Conservation (phyloP, 2,888 invertebrate genomes). For the Petrolisthes manimaculis region DNA sequence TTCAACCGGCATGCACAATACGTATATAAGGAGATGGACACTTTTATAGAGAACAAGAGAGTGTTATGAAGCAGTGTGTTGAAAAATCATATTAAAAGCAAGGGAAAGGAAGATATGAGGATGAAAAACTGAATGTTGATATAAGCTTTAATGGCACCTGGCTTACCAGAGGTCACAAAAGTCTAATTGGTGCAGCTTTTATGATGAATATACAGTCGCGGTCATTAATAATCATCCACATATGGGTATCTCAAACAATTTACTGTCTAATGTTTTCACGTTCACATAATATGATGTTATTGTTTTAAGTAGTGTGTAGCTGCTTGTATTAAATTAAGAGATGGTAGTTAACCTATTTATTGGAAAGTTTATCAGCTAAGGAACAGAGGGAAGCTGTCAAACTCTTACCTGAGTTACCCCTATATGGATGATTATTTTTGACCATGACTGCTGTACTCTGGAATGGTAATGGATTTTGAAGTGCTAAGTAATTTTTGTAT, state of each 20-base stretch:
- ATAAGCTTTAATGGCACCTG: slow-evolving; percentile 12
- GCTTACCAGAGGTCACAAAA: slow-evolving; percentile 20
- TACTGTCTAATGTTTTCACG: no score
- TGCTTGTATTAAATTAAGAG: no score
- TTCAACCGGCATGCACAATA: slow-evolving; percentile 22
- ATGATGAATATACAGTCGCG: slow-evolving; percentile 11
- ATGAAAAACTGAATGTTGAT: slow-evolving; percentile 30
- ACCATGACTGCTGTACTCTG: no score
- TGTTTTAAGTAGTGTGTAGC: no score
- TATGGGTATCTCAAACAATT: no score
- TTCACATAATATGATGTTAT: no score
- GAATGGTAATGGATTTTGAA: slow-evolving; percentile 25
- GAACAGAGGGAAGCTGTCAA: no score
- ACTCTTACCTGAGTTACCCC: no score
- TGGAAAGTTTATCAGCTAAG: no score
- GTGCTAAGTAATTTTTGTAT: slow-evolving; percentile 25
- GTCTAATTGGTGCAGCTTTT: background rate
- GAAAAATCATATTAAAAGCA: slow-evolving; percentile 28
- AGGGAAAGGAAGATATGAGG: slow-evolving; percentile 1
- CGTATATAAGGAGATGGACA: slow-evolving; percentile 9
- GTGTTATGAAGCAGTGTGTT: slow-evolving; percentile 2
- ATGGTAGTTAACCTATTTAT: no score
- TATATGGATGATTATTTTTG: no score
- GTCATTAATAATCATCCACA: no score
- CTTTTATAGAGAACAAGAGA: slow-evolving; percentile 7